Base-by-base conservation (phyloP, 1,140 invertebrate genomes). In the Lucilia cuprina region DNA sequence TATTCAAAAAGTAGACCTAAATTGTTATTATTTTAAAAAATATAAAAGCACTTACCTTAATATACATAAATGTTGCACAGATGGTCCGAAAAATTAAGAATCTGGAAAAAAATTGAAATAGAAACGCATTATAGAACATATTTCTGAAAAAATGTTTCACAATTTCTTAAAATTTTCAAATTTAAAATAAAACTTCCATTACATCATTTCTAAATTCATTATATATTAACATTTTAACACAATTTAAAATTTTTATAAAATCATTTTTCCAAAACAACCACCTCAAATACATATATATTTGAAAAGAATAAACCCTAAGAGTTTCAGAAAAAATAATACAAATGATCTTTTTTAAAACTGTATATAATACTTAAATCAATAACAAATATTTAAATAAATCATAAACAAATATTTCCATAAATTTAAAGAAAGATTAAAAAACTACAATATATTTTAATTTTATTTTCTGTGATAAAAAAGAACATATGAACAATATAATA, bases 391-490 rank as follows among this genome's bases (percentile, higher is more conserved):
- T 30, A 55, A 55, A 55, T 17, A 55, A 17, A 7, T 5, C 0
- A 12, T 17, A 17, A 55, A 12, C 49, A n/a, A 55, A 13, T 55
- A 17, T 55, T 55, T 55, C 50, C 50, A 55, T 41, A 41, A 41
- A 41, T 55, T 55, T 55, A 55, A 55, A 55, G 41, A 55, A 55
- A 55, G 17, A 30, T 1, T 30, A 2, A 14, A 55, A 55, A 55
- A 55, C 12, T 17, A 70, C 7, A 70, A 21, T 65, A 65, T 9
- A n/a, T 65, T 70, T 70, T 70, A 70, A 70, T 70, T 60, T 70
- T 70, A 70, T 70, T 70, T 70, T 70, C 65, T 70, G 65, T 70
- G 65, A 70, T 83, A 41, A 35, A 65, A 49, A 82, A n/a, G n/a
- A n/a, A 21, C 25, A 30, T 30, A 30, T n/a, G n/a, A n/a, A 30